phyloP scores from a whole-genome alignment of 2,797 vertebrate genomes.

The Ceyx erithaca region DNA sequence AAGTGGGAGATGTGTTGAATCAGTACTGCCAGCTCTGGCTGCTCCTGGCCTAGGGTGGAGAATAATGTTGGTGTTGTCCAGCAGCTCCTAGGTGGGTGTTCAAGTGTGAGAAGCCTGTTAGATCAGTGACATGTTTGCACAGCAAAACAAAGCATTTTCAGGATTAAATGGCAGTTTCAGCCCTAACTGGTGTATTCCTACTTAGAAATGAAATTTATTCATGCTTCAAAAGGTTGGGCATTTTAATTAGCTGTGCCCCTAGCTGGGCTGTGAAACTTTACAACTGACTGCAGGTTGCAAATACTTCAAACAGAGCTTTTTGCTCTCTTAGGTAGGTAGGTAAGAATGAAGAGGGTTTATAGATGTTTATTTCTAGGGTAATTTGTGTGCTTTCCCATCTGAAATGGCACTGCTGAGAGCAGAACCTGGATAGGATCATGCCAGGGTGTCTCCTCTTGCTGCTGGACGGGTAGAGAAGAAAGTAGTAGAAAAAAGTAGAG shows the following conservation, averaged over 20 bases:
- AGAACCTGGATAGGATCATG: not conserved
- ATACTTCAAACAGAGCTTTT: constrained; percentile 6
- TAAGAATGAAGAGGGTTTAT: not conserved
- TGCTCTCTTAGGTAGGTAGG: not conserved
- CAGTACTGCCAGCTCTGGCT: not conserved
- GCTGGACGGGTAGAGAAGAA: fast-evolving
- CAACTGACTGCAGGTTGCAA: constrained; percentile 2
- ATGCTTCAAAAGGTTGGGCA: constrained; percentile 4
- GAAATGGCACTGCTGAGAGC: not conserved
- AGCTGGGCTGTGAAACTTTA: constrained; percentile 15
- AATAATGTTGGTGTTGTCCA: not conserved
- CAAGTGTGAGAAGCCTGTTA: not conserved
- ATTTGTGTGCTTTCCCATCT: not conserved
- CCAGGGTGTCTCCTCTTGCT: not conserved
- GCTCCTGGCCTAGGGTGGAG: not conserved
- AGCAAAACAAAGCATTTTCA: not conserved
- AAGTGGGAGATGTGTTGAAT: not conserved
- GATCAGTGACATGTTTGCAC: not conserved
- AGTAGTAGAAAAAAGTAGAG: not conserved
- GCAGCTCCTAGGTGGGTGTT: not conserved
- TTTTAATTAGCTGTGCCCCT: constrained; percentile 43
- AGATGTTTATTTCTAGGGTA: not conserved
- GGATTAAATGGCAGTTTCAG: not conserved
- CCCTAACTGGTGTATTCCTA: not conserved
- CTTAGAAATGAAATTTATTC: constrained; percentile 17